Evolutionary conservation across 2,113 vertebrate species (phyloP).

Genomic region (Electrona antarctica): DNA sequence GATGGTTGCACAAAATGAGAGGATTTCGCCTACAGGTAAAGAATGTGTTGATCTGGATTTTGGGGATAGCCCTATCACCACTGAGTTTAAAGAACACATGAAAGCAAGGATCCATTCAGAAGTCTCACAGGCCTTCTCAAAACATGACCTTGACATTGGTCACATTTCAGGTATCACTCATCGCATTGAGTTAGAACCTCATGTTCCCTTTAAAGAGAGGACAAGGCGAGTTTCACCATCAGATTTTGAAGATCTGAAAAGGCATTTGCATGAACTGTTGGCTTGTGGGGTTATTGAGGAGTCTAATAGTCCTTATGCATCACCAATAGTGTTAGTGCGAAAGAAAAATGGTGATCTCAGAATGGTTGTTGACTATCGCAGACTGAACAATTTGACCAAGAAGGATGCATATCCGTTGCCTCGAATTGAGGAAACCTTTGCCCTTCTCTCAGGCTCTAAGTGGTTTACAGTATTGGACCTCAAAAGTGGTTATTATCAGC

Average conservation of each 20-base stretch:
- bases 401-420: too few relatives aligned
- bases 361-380: constrained; percentile 35
- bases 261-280: constrained; percentile 14
- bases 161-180: background rate
- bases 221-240: constrained; percentile 21
- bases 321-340: constrained; percentile 19
- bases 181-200: background rate
- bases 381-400: constrained; percentile 16
- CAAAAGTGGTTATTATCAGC: constrained; percentile 35
- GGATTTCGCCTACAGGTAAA: background rate
- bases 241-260: constrained; percentile 29
- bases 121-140: background rate
- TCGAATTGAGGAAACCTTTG: too few relatives aligned
- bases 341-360: constrained; percentile 28
- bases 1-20: background rate
- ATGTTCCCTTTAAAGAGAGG: constrained; percentile 27
- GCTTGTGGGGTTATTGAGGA: constrained; percentile 36
- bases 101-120: background rate
- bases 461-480: constrained; percentile 42
- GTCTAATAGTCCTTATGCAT: constrained; percentile 9
- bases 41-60: background rate
- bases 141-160: constrained; percentile 21
- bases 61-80: background rate
- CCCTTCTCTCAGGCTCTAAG: constrained; percentile 38
- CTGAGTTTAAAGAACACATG: background rate